Evolutionary conservation across 2,797 vertebrate species (phyloP), one percentile per base, ranked within the genome.

Genomic region (Danio tinwini): DNA sequence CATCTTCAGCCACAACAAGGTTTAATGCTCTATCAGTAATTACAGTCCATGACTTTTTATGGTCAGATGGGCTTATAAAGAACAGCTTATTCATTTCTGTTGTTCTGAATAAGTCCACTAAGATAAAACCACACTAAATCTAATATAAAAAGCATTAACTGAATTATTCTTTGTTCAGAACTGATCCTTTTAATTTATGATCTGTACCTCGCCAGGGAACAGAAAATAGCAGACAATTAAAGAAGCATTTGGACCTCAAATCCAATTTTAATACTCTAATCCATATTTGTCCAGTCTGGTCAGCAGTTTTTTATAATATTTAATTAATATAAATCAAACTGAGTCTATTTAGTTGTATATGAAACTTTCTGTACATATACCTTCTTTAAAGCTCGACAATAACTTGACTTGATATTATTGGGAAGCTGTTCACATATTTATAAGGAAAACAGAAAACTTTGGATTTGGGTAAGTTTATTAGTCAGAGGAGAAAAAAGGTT

Each of bases 401-500:
- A 29, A 29, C 29, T 29, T 29, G 29, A 29, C 1, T 29, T 29
- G 29, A 29, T 13, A 29, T 49, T 39, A 61, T 5, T 61, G 59
- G 14, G 14, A 61, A 4, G 29, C 59, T 39, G 59, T 61, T 61
- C 7, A 40, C 59, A 39, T 61, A 16, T 61, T 6, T 9, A 14
- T 29, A 61, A 39, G 13, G 29, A n/a, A 39, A 9, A 37, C 58
- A 16, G 37, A 7, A 16, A 9, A 61, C 16, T 9, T 9, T 40
- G 29, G 19, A 58, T 58, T 58, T 58, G 55, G 19, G 5, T 29
- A 14, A 61, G 55, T 58, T 6, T 13, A 58, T 29, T 58, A 68
- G 71, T 49, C 63, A 75, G 53, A 82, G 42, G 39, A 42, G 58
- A 12, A 39, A 44, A 71, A 42, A 6, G 59, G 45, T 65, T 61